phyloP scores from a whole-genome alignment of 2,113 vertebrate genomes.

The Pogona vitticeps region DNA sequence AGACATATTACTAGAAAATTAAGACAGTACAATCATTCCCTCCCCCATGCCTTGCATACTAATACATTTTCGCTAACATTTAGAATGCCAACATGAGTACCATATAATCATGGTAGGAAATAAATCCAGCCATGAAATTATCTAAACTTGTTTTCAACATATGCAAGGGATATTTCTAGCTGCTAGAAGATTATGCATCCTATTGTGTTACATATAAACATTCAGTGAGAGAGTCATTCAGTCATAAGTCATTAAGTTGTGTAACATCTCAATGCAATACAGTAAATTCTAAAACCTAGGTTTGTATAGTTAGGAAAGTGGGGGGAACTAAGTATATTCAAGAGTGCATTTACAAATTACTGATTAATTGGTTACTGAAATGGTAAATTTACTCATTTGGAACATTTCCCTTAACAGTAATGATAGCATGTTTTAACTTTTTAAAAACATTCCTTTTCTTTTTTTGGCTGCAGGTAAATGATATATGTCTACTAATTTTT shows the following conservation, averaged over 20 bases:
- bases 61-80: conserved; percentile 22
- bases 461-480: neutral
- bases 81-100: conserved; percentile 36
- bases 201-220: conserved; percentile 68
- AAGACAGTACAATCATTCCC: neutral
- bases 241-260: conserved; percentile 41
- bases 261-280: conserved; percentile 45
- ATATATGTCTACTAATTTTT: conserved; percentile 16
- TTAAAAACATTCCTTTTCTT: neutral
- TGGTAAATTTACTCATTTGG: conserved; percentile 4
- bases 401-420: conserved; percentile 13
- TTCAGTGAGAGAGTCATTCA: conserved; percentile 40
- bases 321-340: neutral
- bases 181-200: conserved; percentile 58
- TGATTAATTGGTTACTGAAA: neutral
- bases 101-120: conserved; percentile 48
- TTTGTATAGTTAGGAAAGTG: neutral
- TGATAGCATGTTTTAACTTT: neutral
- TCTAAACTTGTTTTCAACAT: conserved; percentile 59
- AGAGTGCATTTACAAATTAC: conserved; percentile 8
- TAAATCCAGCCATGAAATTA: conserved; percentile 60
- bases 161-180: conserved; percentile 53
- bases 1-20: neutral
- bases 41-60: neutral
- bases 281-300: neutral